phyloP scores from a whole-genome alignment of 2,888 invertebrate species.

The Thelaira solivaga region DNA sequence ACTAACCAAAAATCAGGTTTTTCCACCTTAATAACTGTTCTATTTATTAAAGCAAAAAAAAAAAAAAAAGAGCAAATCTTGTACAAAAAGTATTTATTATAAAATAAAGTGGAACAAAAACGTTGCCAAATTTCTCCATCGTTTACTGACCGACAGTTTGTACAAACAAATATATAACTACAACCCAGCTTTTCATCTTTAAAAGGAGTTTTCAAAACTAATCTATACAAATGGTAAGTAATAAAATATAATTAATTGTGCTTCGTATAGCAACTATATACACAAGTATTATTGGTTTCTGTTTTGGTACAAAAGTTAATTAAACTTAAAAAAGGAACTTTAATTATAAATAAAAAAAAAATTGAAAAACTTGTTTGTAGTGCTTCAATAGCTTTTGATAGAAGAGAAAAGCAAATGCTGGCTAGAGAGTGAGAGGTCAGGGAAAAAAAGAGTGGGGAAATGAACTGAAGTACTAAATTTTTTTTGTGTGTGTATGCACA shows the following conservation, averaged over 20 bases:
- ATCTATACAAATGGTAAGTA: conserved; percentile 47
- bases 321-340: too few species aligned
- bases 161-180: conserved; percentile 14
- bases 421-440: too few species aligned
- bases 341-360: too few species aligned
- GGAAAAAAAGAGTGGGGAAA: too few species aligned
- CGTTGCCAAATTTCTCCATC: conserved; percentile 52
- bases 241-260: not conserved
- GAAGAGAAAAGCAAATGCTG: too few species aligned
- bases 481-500: too few species aligned
- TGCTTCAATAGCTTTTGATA: too few species aligned
- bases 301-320: too few species aligned
- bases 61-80: not conserved
- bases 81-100: not conserved
- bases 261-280: too few species aligned
- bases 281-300: too few species aligned
- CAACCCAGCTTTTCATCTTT: not conserved
- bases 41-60: not conserved
- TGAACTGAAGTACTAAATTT: too few species aligned
- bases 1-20: conserved; percentile 18
- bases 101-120: conserved; percentile 25
- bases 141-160: conserved; percentile 5
- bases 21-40: conserved; percentile 24
- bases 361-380: too few species aligned
- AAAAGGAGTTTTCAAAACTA: conserved; percentile 1